Evolutionary conservation across 2,113 vertebrate genomes (phyloP).

Genomic region (Otolemur garnettii): DNA sequence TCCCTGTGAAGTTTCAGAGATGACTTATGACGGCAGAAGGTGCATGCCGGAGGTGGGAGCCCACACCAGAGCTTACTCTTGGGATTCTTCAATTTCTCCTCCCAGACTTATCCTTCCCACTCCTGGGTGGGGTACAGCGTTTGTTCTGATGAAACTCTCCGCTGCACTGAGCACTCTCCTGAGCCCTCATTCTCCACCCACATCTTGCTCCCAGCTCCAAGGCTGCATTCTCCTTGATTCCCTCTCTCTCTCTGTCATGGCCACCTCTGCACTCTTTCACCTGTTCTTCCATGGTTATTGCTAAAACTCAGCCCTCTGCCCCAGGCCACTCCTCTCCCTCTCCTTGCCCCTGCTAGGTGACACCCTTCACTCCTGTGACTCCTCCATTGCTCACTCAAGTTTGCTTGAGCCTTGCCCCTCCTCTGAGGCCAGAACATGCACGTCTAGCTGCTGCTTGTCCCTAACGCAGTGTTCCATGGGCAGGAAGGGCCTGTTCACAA

Average conservation of each 20-base stretch:
- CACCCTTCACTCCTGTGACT: not conserved
- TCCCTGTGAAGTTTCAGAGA: not conserved
- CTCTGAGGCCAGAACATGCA: not conserved
- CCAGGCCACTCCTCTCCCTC: not conserved
- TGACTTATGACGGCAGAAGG: not conserved
- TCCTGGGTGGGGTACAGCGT: not conserved
- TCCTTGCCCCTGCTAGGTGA: not conserved
- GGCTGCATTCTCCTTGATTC: not conserved
- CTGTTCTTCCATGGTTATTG: not conserved
- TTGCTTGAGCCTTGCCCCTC: not conserved
- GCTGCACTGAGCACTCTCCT: no score
- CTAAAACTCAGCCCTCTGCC: not conserved
- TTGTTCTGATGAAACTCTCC: not conserved
- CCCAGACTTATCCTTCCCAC: not conserved
- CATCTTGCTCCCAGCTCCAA: not conserved
- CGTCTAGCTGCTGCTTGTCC: no score
- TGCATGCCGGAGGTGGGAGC: not conserved
- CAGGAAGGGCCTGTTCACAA: no score
- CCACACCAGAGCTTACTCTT: not conserved
- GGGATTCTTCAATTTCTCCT: not conserved
- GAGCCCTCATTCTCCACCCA: no score
- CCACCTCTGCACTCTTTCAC: not conserved
- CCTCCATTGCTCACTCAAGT: not conserved
- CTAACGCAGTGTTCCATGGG: accelerated
- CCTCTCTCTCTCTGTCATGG: not conserved